These are phyloP conservation scores for Brachionus manjavacas DNA, from an alignment of 1,140 invertebrate genomes.

Conservation along the genomic window DNA sequence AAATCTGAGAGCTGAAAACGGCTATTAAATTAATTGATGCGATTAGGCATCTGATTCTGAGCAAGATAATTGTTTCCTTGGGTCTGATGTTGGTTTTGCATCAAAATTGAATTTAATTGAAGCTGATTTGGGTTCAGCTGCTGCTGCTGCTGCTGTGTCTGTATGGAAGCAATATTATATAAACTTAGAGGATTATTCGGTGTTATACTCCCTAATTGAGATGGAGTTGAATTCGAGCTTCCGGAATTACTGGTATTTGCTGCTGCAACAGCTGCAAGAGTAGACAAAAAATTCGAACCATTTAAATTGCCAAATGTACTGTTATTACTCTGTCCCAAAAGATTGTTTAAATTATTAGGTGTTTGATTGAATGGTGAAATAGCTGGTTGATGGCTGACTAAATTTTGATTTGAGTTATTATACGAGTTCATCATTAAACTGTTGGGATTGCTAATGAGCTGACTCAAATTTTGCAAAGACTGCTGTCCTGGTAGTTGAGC, in stretches of 20 bases:
- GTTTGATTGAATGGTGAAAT: constrained; percentile 14
- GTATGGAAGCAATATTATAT: background rate
- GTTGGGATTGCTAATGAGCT: background rate
- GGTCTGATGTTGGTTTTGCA: background rate
- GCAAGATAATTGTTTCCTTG: background rate
- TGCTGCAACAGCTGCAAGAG: background rate
- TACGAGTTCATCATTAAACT: constrained; percentile 17
- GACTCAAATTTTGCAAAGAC: background rate
- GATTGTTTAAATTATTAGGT: background rate
- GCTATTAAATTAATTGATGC: background rate
- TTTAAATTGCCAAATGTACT: constrained; percentile 4
- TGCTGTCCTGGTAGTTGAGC: constrained; percentile 6
- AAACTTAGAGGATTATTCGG: background rate
- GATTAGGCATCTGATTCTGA: background rate
- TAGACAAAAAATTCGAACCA: background rate
- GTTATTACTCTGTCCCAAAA: background rate
- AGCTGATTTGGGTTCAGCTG: constrained; percentile 13
- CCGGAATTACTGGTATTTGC: background rate
- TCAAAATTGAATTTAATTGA: background rate
- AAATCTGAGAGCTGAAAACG: background rate
- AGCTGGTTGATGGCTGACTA: background rate
- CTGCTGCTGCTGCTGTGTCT: background rate
- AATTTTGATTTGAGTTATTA: background rate
- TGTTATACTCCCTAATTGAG: constrained; percentile 4
- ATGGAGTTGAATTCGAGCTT: background rate